Percentiles rank a stretch among this genome's conserved stretches.
Evolutionary conservation across 1,140 invertebrate species (phyloP).

Genomic region (Drosophila persimilis): DNA sequence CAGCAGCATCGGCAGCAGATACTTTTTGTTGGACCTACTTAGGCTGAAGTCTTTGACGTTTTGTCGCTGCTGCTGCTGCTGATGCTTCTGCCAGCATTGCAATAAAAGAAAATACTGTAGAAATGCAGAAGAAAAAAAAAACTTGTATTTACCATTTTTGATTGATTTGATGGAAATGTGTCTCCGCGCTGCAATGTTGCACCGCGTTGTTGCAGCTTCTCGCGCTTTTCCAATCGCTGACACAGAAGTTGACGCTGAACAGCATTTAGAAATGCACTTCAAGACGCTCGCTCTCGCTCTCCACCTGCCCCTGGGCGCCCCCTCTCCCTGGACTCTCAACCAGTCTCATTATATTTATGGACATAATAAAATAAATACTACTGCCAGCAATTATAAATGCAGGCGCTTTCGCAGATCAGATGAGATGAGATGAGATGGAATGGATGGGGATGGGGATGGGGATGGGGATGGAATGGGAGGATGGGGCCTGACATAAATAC

Average conservation of each 20-base stretch:
- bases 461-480: conserved; percentile 25
- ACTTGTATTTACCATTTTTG: conserved; percentile 81
- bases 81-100: conserved; percentile 18
- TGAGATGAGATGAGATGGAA: conserved; percentile 26
- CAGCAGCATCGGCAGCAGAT: conserved; percentile 50
- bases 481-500: conserved; percentile 74
- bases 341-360: conserved; percentile 78
- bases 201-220: conserved; percentile 14
- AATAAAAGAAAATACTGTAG: conserved; percentile 53
- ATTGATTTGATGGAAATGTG: conserved; percentile 81
- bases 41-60: conserved; percentile 72
- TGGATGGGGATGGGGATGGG: conserved; percentile 21
- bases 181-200: conserved; percentile 40
- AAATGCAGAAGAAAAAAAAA: conserved; percentile 48
- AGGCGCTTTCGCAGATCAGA: conserved; percentile 73
- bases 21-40: conserved; percentile 80
- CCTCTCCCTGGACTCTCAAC: conserved; percentile 15
- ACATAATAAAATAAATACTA: conserved; percentile 81
- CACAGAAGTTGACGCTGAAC: conserved; percentile 36
- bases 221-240: conserved; percentile 55
- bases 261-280: conserved; percentile 44
- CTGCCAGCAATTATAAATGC: conserved; percentile 78
- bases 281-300: background rate
- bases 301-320: conserved; percentile 3
- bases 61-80: conserved; percentile 29